Percentiles rank a stretch among this genome's conserved stretches.
Evolutionary conservation across 2,113 vertebrate species (phyloP).

Genomic region (Neopipo cinnamomea): DNA sequence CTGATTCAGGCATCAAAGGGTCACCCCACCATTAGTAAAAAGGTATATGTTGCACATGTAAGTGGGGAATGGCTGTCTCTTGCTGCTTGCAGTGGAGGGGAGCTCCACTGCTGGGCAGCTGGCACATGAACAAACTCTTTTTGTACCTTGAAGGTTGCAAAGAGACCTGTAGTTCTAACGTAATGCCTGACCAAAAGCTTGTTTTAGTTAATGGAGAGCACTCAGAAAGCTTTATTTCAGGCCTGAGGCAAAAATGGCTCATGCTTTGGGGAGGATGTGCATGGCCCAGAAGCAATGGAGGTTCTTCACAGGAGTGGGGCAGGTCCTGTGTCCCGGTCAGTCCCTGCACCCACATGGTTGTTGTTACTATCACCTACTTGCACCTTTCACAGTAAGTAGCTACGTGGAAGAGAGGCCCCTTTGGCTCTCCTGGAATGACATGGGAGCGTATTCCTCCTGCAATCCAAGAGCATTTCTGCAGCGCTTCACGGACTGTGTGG

Average conservation of each 20-base stretch:
- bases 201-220: background rate
- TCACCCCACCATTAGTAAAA: background rate
- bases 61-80: background rate
- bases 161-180: background rate
- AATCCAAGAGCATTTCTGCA: background rate
- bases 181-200: background rate
- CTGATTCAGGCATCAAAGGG: background rate
- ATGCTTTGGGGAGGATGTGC: background rate
- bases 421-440: background rate
- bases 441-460: background rate
- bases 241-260: background rate
- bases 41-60: background rate
- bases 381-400: background rate
- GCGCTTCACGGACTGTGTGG: fast-evolving
- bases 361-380: background rate
- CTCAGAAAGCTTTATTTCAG: background rate
- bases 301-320: background rate
- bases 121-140: background rate
- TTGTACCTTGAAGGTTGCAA: background rate
- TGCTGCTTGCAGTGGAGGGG: background rate
- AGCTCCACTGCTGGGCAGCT: background rate
- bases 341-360: background rate
- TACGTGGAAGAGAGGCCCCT: background rate
- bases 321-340: background rate
- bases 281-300: background rate